A percentile compares a stretch with the other conserved stretches of the same genome.
phyloP scores from a whole-genome alignment of 1,140 invertebrate genomes.

The Akabosia matsudoensis region DNA sequence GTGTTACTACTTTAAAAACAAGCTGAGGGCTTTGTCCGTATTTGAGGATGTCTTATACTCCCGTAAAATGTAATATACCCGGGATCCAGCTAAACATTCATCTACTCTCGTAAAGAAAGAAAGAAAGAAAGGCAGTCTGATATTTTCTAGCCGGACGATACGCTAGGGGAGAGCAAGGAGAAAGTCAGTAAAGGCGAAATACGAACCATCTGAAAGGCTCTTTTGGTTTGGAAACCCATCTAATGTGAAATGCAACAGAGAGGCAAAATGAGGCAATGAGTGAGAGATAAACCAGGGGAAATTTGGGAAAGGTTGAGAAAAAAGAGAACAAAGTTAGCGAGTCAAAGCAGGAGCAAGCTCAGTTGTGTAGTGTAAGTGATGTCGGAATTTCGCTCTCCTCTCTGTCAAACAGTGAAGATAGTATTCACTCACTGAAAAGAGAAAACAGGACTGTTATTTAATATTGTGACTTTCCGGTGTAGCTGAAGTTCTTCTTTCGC shows the following conservation, averaged over 20 bases:
- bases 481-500: not conserved
- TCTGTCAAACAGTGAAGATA: not conserved
- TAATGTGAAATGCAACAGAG: not conserved
- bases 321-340: conserved; percentile 3
- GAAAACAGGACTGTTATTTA: not conserved
- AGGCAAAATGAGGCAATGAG: not conserved
- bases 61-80: not conserved
- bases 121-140: not conserved
- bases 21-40: no score
- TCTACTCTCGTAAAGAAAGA: not conserved
- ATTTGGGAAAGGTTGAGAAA: not conserved
- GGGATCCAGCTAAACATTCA: not conserved
- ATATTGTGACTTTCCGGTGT: not conserved
- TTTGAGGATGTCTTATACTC: not conserved
- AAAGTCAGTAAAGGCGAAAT: no score
- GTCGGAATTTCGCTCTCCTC: conserved; percentile 12
- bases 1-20: no score
- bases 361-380: conserved; percentile 6
- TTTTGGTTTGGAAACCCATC: no score
- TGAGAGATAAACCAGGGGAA: not conserved
- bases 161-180: no score
- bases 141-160: no score
- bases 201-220: no score
- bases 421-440: not conserved
- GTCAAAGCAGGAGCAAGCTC: not conserved